Evolutionary conservation across 2,888 invertebrate genomes (phyloP).

Genomic region (Acholoe squamosa): DNA sequence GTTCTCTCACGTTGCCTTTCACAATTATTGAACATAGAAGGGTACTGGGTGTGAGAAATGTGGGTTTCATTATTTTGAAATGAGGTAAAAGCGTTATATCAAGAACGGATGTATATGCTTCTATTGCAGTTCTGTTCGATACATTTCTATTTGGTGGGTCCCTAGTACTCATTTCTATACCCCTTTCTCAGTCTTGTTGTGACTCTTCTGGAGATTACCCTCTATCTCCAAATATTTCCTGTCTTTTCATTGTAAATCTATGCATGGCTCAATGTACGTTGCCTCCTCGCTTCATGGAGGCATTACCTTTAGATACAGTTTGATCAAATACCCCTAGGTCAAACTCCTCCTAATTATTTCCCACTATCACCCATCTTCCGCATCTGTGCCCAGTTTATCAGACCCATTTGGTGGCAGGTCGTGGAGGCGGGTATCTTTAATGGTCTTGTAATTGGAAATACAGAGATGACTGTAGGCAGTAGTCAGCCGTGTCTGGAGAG

Average conservation of each 20-base stretch:
- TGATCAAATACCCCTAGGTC: slow-evolving; percentile 26
- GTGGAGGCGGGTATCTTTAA: slow-evolving; percentile 8
- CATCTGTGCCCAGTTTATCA: slow-evolving; percentile 18
- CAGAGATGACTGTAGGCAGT: slow-evolving; percentile 33
- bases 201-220: no score
- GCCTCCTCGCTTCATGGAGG: not conserved
- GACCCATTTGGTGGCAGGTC: slow-evolving; percentile 11
- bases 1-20: no score
- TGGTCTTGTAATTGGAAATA: slow-evolving; percentile 53
- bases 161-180: no score
- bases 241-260: slow-evolving; percentile 26
- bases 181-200: no score
- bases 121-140: no score
- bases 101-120: no score
- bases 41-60: not conserved
- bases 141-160: no score
- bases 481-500: not conserved
- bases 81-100: no score
- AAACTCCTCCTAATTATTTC: slow-evolving; percentile 39
- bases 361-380: not conserved
- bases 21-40: not conserved
- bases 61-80: no score
- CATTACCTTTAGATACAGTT: not conserved
- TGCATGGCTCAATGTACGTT: not conserved
- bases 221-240: not conserved